Evolutionary conservation across 1,140 invertebrate species (phyloP).

Genomic region (Hyposmocoma kahamanoa): DNA sequence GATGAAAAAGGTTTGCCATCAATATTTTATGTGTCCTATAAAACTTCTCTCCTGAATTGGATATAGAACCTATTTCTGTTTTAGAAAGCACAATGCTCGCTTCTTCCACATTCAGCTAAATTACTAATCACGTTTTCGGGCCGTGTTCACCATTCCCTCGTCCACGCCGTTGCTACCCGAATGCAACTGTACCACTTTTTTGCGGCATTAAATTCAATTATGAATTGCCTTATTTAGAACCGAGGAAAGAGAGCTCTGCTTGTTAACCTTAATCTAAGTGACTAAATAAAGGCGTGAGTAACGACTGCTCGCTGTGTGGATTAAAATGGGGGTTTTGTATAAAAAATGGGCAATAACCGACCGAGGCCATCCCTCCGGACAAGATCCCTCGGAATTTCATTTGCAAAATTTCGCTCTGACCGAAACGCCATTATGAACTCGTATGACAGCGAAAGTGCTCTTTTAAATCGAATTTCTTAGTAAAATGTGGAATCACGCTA

Average conservation of each 20-base stretch:
- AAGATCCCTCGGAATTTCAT: slow-evolving; percentile 36
- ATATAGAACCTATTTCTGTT: too few relatives aligned
- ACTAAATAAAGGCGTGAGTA: slow-evolving; percentile 46
- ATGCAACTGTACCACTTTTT: slow-evolving; percentile 10
- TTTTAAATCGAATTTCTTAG: slow-evolving; percentile 23
- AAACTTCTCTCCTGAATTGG: too few relatives aligned
- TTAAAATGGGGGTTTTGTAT: slow-evolving; percentile 44
- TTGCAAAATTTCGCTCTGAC: slow-evolving; percentile 34
- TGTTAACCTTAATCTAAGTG: slow-evolving; percentile 37
- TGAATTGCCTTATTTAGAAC: slow-evolving; percentile 6
- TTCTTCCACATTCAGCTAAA: too few relatives aligned
- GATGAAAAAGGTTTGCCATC: too few relatives aligned
- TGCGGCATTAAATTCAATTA: slow-evolving; percentile 19
- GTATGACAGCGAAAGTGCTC: slow-evolving; percentile 18
- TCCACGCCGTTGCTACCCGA: slow-evolving; percentile 11
- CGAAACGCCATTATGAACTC: slow-evolving; percentile 27
- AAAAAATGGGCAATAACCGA: slow-evolving; percentile 44
- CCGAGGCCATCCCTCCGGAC: slow-evolving; percentile 22
- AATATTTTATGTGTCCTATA: too few relatives aligned
- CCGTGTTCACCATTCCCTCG: too few relatives aligned
- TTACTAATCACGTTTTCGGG: too few relatives aligned
- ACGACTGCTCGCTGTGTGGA: slow-evolving; percentile 31
- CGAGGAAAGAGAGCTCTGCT: slow-evolving; percentile 16
- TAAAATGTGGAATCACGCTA: too few relatives aligned
- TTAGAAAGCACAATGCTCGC: too few relatives aligned